A percentile compares a stretch with the other conserved stretches of the same genome.
Evolutionary conservation across 1,140 invertebrate genomes (phyloP).

Genomic region (Drosophila pruinosa): DNA sequence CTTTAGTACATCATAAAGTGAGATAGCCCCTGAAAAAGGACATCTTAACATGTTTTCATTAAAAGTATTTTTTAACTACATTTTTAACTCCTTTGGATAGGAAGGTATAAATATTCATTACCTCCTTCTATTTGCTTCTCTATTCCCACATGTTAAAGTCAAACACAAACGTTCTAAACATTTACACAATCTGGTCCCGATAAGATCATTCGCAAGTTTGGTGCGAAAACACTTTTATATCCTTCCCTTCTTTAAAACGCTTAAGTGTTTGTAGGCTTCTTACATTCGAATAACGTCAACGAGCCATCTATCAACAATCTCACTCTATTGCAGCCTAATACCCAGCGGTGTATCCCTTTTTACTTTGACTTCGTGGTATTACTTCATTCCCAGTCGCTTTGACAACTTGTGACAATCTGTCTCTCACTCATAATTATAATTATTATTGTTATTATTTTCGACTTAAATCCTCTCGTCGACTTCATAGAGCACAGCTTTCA

Average conservation of each 20-base stretch:
- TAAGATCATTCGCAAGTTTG: slow-evolving; percentile 9
- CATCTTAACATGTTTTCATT: no score
- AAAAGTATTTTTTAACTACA: no score
- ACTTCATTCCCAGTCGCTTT: slow-evolving; percentile 34
- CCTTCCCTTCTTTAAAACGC: neutral
- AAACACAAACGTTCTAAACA: no score
- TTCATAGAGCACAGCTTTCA: slow-evolving; percentile 37
- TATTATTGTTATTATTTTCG: slow-evolving; percentile 70
- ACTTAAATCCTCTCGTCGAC: slow-evolving; percentile 65
- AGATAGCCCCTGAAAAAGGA: no score
- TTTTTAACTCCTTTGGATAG: no score
- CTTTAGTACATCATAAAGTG: no score
- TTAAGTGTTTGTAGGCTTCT: slow-evolving; percentile 14
- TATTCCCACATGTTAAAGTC: no score
- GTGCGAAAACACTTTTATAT: slow-evolving; percentile 13
- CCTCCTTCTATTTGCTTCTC: no score
- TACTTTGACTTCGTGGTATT: slow-evolving; percentile 14
- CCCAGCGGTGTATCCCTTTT: neutral
- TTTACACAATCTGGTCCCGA: no score
- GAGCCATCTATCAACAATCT: slow-evolving; percentile 17
- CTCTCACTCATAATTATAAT: slow-evolving; percentile 71
- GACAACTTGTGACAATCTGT: slow-evolving; percentile 75
- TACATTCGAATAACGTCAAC: neutral
- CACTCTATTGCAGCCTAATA: neutral
- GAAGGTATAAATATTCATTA: no score